Percentiles rank a stretch among this genome's conserved stretches.
These are phyloP conservation scores for Troides helena DNA, from an alignment of 2,888 invertebrate genomes.

Conservation along the genomic window DNA sequence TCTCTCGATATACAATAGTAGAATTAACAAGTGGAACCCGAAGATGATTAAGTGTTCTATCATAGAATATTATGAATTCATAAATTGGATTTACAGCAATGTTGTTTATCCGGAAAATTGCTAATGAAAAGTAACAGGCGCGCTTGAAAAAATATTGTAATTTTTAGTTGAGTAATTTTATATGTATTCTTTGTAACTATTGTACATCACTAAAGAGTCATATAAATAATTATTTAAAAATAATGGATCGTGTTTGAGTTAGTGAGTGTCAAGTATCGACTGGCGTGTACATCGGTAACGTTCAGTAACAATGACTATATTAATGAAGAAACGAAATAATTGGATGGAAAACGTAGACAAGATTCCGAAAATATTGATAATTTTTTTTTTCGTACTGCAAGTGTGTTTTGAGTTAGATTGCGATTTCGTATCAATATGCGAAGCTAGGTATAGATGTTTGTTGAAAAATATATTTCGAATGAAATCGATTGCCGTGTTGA, in stretches of 20 bases:
- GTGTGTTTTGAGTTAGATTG: conserved; percentile 12
- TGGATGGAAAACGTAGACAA: conserved; percentile 6
- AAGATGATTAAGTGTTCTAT: too few species aligned
- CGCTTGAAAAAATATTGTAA: too few species aligned
- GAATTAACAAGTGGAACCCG: too few species aligned
- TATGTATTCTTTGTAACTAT: too few species aligned
- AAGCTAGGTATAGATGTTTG: neutral
- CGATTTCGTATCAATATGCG: neutral
- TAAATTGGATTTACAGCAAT: too few species aligned
- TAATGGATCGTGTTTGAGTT: neutral
- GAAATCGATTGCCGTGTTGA: neutral
- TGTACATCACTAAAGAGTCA: neutral
- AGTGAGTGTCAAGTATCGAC: neutral
- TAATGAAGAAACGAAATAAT: neutral
- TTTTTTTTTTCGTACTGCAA: neutral
- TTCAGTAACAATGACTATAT: conserved; percentile 1
- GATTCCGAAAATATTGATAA: neutral
- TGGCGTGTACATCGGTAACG: neutral
- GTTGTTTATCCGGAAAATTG: too few species aligned
- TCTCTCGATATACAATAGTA: too few species aligned
- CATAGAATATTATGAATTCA: too few species aligned
- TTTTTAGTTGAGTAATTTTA: too few species aligned
- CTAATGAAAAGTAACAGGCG: too few species aligned
- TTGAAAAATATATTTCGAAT: conserved; percentile 5
- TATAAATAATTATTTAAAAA: neutral